Percentiles rank a stretch among this genome's conserved stretches.
These are phyloP conservation scores for Lophura nycthemera DNA, from an alignment of 2,113 vertebrate genomes.

Conservation along the genomic window DNA sequence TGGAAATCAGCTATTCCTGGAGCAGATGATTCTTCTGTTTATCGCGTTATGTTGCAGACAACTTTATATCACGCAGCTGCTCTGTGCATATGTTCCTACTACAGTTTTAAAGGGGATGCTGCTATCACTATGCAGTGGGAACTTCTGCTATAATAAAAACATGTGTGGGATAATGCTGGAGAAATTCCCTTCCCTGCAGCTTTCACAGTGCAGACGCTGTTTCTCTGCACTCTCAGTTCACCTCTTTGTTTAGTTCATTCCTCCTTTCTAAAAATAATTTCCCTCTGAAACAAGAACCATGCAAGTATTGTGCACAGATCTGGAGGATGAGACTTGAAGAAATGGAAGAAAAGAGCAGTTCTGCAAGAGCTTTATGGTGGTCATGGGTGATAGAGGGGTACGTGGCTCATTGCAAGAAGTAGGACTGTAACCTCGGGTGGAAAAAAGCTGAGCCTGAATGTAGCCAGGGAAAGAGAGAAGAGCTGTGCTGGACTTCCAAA, in stretches of 20 bases:
- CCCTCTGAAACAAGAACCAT: constrained; percentile 7
- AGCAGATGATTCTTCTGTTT: constrained; percentile 61
- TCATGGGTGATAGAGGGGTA: background rate
- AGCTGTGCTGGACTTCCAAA: background rate
- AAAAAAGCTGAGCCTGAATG: background rate
- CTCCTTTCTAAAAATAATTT: constrained; percentile 30
- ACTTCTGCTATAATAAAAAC: constrained; percentile 67
- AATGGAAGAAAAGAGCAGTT: background rate
- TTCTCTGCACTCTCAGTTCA: background rate
- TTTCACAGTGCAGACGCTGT: constrained; percentile 24
- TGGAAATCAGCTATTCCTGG: constrained; percentile 46
- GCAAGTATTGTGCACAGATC: background rate
- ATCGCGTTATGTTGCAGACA: constrained; percentile 38
- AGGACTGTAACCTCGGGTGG: background rate
- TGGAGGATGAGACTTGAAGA: background rate
- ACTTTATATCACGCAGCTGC: constrained; percentile 59
- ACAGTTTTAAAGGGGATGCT: constrained; percentile 38
- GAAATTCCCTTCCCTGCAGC: constrained; percentile 56
- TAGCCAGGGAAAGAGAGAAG: background rate
- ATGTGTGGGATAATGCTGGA: constrained; percentile 56
- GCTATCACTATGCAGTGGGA: constrained; percentile 10
- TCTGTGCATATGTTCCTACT: constrained; percentile 52
- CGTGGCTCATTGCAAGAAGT: background rate
- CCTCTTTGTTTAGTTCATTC: background rate
- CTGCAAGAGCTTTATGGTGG: background rate